Evolutionary conservation across 2,888 invertebrate species (phyloP).

Genomic region (Syrista parreyssii): DNA sequence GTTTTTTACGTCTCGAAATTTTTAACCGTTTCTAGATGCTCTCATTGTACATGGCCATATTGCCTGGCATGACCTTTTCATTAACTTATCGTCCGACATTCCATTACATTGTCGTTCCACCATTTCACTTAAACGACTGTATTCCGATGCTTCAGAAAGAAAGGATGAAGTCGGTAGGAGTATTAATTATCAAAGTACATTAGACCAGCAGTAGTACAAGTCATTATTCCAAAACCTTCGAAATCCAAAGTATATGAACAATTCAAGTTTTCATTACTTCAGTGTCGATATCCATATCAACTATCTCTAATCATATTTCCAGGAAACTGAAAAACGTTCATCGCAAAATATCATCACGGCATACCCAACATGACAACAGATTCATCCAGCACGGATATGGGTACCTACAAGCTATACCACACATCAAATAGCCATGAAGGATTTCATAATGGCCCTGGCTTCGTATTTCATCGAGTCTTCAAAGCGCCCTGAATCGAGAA

Average conservation of each 20-base stretch:
- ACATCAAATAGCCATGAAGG: no score
- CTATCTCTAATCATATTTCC: not conserved
- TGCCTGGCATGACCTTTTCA: not conserved
- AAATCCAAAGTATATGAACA: not conserved
- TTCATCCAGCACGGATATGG: not conserved
- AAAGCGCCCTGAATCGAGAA: conserved; percentile 12
- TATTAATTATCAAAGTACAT: not conserved
- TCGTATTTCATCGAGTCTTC: not conserved
- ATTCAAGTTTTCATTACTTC: not conserved
- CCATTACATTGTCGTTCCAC: not conserved
- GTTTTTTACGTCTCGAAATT: not conserved
- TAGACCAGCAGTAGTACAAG: not conserved
- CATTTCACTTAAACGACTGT: not conserved
- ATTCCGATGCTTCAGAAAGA: not conserved
- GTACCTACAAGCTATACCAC: not conserved
- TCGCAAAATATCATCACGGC: not conserved
- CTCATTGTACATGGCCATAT: not conserved
- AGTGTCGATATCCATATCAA: not conserved
- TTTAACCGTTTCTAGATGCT: not conserved
- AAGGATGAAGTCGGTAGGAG: not conserved
- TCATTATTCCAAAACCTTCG: not conserved
- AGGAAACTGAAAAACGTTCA: not conserved
- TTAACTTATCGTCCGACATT: not conserved
- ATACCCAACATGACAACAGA: not conserved
- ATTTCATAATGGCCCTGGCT: no score